phyloP scores from a whole-genome alignment of 2,113 vertebrate genomes.

The Aythya baeri region DNA sequence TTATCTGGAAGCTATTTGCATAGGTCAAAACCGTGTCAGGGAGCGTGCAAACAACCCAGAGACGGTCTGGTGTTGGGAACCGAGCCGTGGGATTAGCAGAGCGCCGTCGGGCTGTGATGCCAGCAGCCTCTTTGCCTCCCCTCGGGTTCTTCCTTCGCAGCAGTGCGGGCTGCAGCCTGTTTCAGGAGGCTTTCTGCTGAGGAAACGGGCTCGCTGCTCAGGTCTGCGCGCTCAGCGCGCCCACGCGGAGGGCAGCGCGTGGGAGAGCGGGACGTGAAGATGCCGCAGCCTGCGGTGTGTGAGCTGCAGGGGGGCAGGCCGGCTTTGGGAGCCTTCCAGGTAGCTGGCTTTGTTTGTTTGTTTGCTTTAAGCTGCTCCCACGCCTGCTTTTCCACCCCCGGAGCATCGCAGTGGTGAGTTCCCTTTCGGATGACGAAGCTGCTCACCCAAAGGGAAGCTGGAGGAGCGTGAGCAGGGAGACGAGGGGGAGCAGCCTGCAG shows the following conservation, averaged over 20 bases:
- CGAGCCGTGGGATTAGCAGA: not conserved
- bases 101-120: accelerated
- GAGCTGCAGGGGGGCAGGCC: not conserved
- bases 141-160: not conserved
- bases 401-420: not conserved
- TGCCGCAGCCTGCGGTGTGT: not conserved
- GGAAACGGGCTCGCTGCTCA: not conserved
- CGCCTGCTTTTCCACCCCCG: not conserved
- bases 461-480: not conserved
- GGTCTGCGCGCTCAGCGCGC: not conserved
- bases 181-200: not conserved
- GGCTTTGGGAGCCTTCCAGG: not conserved
- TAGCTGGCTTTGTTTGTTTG: not conserved
- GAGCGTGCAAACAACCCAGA: not conserved
- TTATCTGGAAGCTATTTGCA: not conserved
- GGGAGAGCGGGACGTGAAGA: accelerated
- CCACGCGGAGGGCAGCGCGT: not conserved
- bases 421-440: not conserved
- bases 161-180: not conserved
- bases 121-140: not conserved
- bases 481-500: not conserved
- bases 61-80: not conserved
- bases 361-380: not conserved
- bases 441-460: not conserved
- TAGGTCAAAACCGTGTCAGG: not conserved